Base-by-base conservation (phyloP, 1,140 invertebrate genomes). In the Kradibia gibbosae region DNA sequence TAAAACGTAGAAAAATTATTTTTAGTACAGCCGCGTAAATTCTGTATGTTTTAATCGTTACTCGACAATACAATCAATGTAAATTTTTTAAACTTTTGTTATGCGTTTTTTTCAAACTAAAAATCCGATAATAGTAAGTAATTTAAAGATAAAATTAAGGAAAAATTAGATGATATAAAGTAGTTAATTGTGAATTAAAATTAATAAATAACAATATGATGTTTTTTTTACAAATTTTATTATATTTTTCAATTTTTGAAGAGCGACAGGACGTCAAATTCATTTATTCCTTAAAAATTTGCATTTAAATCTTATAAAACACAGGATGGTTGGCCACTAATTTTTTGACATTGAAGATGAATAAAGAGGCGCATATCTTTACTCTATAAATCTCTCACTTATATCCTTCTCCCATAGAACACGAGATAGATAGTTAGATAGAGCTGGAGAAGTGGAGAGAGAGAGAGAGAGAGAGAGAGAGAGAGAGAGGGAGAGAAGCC, bases 311-410 rank as follows among this genome's bases (percentile, higher is more conserved):
- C 25, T 48, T 34, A 76, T 80, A 83, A 83, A 80, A 60, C 76
- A 75, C 57, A 70, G 0, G 70, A 80, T 55, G 73, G 82, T 76
- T 62, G 78, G 62, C 72, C 62, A 45, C 78, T 80, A 83, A 83
- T 82, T 79, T 74, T 78, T 74, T 78, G 81, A 82, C 74, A 76
- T 39, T 50, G 62, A 81, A 55, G 70, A 81, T 28, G 48, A 55
- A 4, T 10, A 20, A 62, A 74, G n/a, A 42, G n/a, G 34, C 71
- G 20, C 45, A 39, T 82, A 82, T 82, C 81, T 79, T 74, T 78
- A 67, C 67, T 55, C 71, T 45, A 78, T 82, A 82, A 82, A 82
- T 82, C 76, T 50, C 57, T 55, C 55, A 20, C 55, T 50, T 77
- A 45, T 82, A 82, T 82, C 81, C 79, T 78, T 15, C 36, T 74